Evolutionary conservation across 2,113 vertebrate genomes (phyloP), one percentile per base, ranked within the genome.

Genomic region (Stegastes partitus): DNA sequence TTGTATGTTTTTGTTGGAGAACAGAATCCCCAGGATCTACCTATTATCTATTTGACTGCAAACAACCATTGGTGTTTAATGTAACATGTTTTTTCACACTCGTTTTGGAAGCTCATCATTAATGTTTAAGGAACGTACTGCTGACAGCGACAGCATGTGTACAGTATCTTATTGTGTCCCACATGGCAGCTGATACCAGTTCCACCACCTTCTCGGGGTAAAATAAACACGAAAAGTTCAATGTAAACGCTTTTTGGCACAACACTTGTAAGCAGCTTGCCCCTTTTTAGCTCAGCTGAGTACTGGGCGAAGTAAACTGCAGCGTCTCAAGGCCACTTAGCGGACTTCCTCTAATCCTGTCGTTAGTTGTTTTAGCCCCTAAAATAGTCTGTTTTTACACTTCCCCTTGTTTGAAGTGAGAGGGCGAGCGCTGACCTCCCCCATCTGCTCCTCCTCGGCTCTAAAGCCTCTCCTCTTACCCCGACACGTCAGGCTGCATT

Each of bases 381-480:
- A 93, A 94, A 95, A 94, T 93, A 89, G 94, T 92, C 95, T 95
- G 95, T 95, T 97, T 92, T 97, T 96, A 97, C 97, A 97, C 95
- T 96, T 91, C 93, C 91, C 89, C 77, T 84, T 91, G 91, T 97
- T 96, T 96, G 96, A 96, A 96, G 96, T 95, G n/a, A 76, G 86
- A 90, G 91, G 92, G 93, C 11, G 90, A 56, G 59, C 31, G 71
- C 91, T 96, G 96, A 96, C 95, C 96, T 93, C 94, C 95, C 95
- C 93, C 95, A 93, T 95, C 95, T 95, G 94, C 94, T 93, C 85
- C 89, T 86, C 93, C 69, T 34, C 90, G 91, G 92, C 95, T 93
- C 95, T 93, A 94, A 95, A 95, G 94, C 93, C 95, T 95, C 95
- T 96, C 96, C 92, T 94, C 96, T 96, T 95, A 94, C 96, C 85